Conservation (phyloP, 2,888 invertebrate genomes). For the Acrobasis repandana region DNA sequence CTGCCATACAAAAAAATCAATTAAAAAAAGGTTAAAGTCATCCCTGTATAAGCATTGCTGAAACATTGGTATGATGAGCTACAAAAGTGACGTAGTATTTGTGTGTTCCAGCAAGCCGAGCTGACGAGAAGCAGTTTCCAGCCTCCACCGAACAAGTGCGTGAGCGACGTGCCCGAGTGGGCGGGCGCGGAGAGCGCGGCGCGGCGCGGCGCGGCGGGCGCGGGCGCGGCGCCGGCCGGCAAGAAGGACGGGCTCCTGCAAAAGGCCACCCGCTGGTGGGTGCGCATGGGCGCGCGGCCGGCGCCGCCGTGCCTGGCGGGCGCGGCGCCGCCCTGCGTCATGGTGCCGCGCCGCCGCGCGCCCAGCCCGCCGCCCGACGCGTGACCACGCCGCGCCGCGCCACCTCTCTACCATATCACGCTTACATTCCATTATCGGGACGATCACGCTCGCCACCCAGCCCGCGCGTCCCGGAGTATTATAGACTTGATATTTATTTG, state of each 20-base stretch:
- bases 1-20: no score
- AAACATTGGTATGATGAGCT: no score
- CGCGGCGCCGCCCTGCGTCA: constrained; percentile 59
- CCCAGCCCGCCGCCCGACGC: constrained; percentile 46
- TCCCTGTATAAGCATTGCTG: no score
- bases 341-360: constrained; percentile 49
- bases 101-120: constrained; percentile 84
- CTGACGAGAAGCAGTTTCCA: constrained; percentile 86
- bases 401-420: constrained; percentile 65
- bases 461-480: constrained; percentile 71
- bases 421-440: constrained; percentile 81
- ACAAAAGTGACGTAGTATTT: background rate
- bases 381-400: constrained; percentile 33
- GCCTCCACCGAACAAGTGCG: constrained; percentile 86
- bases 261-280: constrained; percentile 80
- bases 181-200: constrained; percentile 54
- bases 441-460: constrained; percentile 64
- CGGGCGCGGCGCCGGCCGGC: constrained; percentile 42
- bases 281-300: constrained; percentile 71
- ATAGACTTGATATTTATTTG: constrained; percentile 81
- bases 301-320: constrained; percentile 47
- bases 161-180: constrained; percentile 86
- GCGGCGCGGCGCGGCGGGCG: constrained; percentile 40
- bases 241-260: constrained; percentile 81
- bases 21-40: no score